These are phyloP conservation scores for Aporophyla nigra DNA, from an alignment of 2,888 invertebrate genomes.

Conservation along the genomic window DNA sequence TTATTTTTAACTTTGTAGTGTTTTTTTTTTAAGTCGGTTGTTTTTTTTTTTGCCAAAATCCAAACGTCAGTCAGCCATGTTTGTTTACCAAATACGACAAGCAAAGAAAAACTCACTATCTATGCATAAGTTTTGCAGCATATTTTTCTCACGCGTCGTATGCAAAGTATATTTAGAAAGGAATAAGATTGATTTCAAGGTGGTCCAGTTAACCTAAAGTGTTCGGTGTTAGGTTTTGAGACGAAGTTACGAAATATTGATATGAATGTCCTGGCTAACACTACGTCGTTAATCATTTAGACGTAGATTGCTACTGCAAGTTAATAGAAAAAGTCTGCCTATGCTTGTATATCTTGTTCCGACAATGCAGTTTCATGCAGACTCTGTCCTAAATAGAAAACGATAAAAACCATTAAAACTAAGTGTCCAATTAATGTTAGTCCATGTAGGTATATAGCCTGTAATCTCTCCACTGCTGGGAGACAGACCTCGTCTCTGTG, in stretches of 20 bases:
- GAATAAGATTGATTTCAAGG: conserved; percentile 82
- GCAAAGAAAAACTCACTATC: neutral
- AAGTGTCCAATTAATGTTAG: neutral
- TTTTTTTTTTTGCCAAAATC: no score
- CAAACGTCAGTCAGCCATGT: neutral
- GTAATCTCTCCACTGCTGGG: no score
- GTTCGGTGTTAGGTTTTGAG: conserved; percentile 47
- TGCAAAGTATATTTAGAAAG: conserved; percentile 83
- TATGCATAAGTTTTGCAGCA: neutral
- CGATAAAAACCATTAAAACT: neutral
- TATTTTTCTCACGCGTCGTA: conserved; percentile 73
- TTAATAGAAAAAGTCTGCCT: neutral
- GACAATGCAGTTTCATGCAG: neutral
- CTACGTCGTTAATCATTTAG: conserved; percentile 36
- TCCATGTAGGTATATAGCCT: neutral
- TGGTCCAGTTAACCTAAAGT: conserved; percentile 69
- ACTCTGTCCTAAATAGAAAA: neutral
- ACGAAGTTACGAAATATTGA: conserved; percentile 44
- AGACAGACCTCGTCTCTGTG: no score
- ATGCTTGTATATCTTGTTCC: neutral
- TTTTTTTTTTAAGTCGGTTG: no score
- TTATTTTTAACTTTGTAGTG: no score
- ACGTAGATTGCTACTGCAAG: neutral
- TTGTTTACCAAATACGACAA: neutral
- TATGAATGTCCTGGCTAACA: conserved; percentile 37